Conservation (phyloP, 2,113 vertebrate species). For the Brachypodius melanocephalos region DNA sequence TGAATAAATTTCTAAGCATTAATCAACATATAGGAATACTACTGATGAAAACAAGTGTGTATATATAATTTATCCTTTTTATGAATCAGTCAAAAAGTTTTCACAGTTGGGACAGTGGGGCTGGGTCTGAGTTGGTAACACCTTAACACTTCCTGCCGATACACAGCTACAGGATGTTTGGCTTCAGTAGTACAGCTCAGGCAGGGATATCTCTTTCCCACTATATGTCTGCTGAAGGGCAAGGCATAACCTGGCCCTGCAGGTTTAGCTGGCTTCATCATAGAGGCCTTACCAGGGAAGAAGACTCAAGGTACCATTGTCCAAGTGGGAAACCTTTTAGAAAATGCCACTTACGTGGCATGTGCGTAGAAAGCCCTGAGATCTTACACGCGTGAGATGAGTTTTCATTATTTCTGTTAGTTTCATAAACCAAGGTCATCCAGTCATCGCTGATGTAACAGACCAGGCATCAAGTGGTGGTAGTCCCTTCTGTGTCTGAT, state of each 20-base stretch:
- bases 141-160: background rate
- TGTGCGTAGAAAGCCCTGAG: background rate
- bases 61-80: background rate
- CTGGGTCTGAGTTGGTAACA: background rate
- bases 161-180: background rate
- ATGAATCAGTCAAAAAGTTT: background rate
- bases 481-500: background rate
- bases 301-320: background rate
- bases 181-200: background rate
- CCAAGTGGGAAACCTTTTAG: background rate
- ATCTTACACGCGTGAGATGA: rapidly evolving
- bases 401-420: background rate
- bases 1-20: background rate
- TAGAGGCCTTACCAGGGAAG: background rate
- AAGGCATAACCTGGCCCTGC: background rate
- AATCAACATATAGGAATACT: background rate
- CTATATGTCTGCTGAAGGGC: background rate
- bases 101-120: background rate
- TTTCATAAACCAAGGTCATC: background rate
- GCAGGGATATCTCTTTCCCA: background rate
- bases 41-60: background rate
- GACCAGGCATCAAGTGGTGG: background rate
- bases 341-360: background rate
- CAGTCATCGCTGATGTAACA: background rate
- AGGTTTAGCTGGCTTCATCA: background rate